Evolutionary conservation across 2,888 invertebrate genomes (phyloP).

Genomic region (Bellardia bayeri): DNA sequence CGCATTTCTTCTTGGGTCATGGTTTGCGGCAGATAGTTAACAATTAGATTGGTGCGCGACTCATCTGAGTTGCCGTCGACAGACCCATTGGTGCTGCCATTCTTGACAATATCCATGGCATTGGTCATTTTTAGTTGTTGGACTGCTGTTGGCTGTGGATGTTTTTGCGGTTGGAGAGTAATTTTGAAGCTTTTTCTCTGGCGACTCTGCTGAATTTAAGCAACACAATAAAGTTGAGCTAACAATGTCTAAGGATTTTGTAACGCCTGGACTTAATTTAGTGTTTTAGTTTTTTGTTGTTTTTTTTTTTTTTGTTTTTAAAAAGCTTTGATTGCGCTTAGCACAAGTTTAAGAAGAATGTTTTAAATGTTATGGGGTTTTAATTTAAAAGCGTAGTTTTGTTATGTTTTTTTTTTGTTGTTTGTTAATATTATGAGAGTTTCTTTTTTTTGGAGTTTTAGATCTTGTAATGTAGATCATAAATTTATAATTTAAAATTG

Average conservation of each 20-base stretch:
- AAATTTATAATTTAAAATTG: constrained; percentile 76
- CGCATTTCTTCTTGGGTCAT: constrained; percentile 98
- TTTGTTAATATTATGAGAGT: constrained; percentile 50
- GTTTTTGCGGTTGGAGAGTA: constrained; percentile 75
- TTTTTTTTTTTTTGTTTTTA: constrained; percentile 69
- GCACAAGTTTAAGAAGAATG: constrained; percentile 80
- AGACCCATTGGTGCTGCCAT: constrained; percentile 86
- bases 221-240: constrained; percentile 8
- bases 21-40: constrained; percentile 97
- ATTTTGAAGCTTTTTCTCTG: constrained; percentile 74
- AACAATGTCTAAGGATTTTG: neutral
- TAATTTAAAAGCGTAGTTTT: constrained; percentile 72
- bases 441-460: constrained; percentile 68
- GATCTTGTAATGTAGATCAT: constrained; percentile 67
- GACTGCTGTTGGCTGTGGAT: constrained; percentile 62
- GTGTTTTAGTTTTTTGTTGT: neutral
- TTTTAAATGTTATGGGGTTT: constrained; percentile 63
- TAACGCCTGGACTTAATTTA: constrained; percentile 72
- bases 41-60: constrained; percentile 97
- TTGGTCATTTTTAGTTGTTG: constrained; percentile 82
- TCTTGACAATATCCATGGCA: constrained; percentile 90
- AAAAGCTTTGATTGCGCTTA: constrained; percentile 83
- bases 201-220: neutral
- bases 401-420: constrained; percentile 36
- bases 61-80: constrained; percentile 92